Evolutionary conservation across 2,797 vertebrate genomes (phyloP), one percentile per base, ranked within the genome.

Genomic region (Rousettus madagascariensis): DNA sequence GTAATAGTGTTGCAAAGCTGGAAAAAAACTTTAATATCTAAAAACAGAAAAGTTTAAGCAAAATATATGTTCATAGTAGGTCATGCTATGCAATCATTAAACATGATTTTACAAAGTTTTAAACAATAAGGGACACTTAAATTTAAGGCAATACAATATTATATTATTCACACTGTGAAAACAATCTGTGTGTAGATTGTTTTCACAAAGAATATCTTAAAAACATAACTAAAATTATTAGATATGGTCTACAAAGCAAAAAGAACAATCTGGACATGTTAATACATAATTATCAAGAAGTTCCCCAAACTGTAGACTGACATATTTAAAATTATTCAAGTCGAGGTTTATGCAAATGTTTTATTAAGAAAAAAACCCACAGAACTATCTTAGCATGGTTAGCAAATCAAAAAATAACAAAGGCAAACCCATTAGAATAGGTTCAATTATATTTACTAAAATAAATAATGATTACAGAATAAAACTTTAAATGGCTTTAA

Each of bases 381-480:
- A 71, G 71, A 96, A 55, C 24, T 30, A 72, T 36, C 26, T 87
- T 36, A 92, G 59, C 6, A 46, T 49, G 43, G 43, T 66, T 87
- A 85, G 33, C 28, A 75, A 96, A 55, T 68, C 79, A 93, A 33
- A 91, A 69, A 92, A 78, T 65, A 72, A 78, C 16, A 78, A 94
- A 87, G 86, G 49, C 6, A 95, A 96, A 75, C 10, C 13, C 33
- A 77, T 43, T 78, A 93, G 68, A 55, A 74, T 28, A 79, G 26
- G 3, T 49, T 69, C 15, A 80, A 89, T 8, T 82, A 55, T 30
- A 57, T 15, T 57, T 94, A 94, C 53, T 83, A 61, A 43, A 89
- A 94, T 85, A 80, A 41, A 84, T 94, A 74, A 0, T 86, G 12
- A 69, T 13, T 30, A 57, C 5, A 69, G n/a, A 38, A 66, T 72